phyloP scores from a whole-genome alignment of 2,797 vertebrate species.

The Phataginus tetradactyla region DNA sequence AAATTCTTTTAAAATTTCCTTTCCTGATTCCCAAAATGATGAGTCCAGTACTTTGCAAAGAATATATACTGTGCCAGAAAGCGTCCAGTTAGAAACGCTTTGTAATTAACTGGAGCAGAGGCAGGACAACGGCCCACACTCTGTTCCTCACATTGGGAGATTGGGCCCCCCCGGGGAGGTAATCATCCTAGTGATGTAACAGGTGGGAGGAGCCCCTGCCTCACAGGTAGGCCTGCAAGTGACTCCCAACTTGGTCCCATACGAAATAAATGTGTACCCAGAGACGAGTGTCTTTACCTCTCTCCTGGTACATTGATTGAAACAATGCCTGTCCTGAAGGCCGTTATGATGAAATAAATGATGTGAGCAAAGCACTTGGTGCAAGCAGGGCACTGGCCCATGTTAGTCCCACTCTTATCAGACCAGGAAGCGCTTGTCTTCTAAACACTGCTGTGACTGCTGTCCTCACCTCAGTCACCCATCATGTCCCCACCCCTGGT shows the following conservation, averaged over 20 bases:
- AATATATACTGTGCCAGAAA: too few relatives aligned
- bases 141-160: rapidly evolving
- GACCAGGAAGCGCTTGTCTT: not conserved
- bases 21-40: not conserved
- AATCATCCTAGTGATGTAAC: not conserved
- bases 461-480: not conserved
- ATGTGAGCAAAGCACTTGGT: too few relatives aligned
- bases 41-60: not conserved
- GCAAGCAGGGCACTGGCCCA: rapidly evolving
- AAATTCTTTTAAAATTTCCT: not conserved
- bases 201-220: too few relatives aligned
- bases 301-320: not conserved
- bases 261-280: too few relatives aligned
- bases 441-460: not conserved
- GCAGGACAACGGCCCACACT: not conserved
- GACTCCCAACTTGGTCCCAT: not conserved
- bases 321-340: rapidly evolving
- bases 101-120: not conserved
- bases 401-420: not conserved
- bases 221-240: not conserved
- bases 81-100: not conserved
- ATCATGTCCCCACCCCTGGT: rapidly evolving
- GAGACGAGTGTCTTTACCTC: not conserved
- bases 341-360: too few relatives aligned
- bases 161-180: not conserved